A percentile compares a stretch with the other conserved stretches of the same genome.
Evolutionary conservation across 2,113 vertebrate genomes (phyloP).

Genomic region (Drymodes brunneopygia): DNA sequence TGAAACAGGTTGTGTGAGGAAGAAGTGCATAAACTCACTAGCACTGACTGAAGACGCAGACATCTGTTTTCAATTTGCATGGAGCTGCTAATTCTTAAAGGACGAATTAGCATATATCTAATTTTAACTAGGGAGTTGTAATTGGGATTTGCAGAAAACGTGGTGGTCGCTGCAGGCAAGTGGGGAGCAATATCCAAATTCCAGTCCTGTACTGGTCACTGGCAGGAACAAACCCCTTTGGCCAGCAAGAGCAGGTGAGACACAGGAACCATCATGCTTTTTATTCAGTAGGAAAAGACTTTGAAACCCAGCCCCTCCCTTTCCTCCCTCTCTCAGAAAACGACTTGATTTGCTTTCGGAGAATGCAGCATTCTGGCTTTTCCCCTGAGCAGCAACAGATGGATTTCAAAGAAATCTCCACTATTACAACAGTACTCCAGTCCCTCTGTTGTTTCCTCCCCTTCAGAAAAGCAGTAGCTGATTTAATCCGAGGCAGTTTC

Average conservation of each 20-base stretch:
- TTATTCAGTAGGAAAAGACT: neutral
- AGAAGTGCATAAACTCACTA: neutral
- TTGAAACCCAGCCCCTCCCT: neutral
- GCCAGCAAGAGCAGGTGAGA: neutral
- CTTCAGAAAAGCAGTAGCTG: neutral
- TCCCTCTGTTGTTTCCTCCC: neutral
- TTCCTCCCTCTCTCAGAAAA: neutral
- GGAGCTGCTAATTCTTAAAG: conserved; percentile 34
- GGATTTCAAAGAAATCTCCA: neutral
- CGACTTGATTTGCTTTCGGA: neutral
- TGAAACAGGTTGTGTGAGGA: neutral
- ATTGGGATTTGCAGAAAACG: neutral
- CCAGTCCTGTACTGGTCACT: neutral
- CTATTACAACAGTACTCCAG: neutral
- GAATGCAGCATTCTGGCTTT: neutral
- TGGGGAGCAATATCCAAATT: neutral
- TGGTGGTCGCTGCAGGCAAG: neutral
- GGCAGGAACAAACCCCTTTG: neutral
- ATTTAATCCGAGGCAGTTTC: neutral
- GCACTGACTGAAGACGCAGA: neutral
- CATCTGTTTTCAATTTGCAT: conserved; percentile 1
- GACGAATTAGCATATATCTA: conserved; percentile 8
- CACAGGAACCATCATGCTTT: neutral
- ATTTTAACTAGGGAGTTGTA: conserved; percentile 10
- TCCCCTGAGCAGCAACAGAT: neutral